phyloP scores from a whole-genome alignment of 2,113 vertebrate species.

The Lutjanus erythropterus region DNA sequence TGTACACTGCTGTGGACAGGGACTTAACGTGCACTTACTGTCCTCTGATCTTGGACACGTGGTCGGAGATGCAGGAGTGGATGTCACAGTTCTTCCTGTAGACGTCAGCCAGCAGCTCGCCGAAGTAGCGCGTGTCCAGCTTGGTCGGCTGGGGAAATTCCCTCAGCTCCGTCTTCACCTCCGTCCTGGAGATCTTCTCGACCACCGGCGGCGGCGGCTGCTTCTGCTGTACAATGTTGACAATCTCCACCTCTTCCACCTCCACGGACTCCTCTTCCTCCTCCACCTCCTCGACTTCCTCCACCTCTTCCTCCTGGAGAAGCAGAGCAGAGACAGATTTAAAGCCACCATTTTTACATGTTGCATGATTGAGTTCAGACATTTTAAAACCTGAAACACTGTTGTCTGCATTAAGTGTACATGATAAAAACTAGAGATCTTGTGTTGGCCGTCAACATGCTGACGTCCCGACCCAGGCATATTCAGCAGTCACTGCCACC shows the following conservation, averaged over 20 bases:
- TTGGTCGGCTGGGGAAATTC: constrained; percentile 69
- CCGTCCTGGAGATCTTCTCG: constrained; percentile 32
- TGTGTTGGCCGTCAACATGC: too few species aligned
- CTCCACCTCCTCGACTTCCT: constrained; percentile 18
- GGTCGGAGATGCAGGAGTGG: constrained; percentile 90
- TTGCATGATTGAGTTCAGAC: too few species aligned
- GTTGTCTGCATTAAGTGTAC: too few species aligned
- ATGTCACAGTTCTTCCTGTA: constrained; percentile 92
- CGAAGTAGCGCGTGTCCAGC: constrained; percentile 94
- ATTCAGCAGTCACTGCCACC: too few species aligned
- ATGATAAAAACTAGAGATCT: too few species aligned
- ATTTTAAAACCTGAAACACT: too few species aligned
- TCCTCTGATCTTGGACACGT: constrained; percentile 91
- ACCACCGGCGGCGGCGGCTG: neutral
- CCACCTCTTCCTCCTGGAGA: constrained; percentile 48
- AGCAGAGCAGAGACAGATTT: neutral
- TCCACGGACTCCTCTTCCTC: constrained; percentile 42
- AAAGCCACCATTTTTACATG: neutral
- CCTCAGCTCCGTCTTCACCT: constrained; percentile 45
- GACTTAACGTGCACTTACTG: constrained; percentile 78
- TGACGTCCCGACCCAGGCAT: too few species aligned
- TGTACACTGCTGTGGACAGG: neutral
- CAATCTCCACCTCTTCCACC: constrained; percentile 67
- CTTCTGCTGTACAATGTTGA: constrained; percentile 58
- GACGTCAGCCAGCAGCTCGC: constrained; percentile 94